Base-by-base conservation (phyloP, 1,140 invertebrate species). In the Bombus vancouverensis region DNA sequence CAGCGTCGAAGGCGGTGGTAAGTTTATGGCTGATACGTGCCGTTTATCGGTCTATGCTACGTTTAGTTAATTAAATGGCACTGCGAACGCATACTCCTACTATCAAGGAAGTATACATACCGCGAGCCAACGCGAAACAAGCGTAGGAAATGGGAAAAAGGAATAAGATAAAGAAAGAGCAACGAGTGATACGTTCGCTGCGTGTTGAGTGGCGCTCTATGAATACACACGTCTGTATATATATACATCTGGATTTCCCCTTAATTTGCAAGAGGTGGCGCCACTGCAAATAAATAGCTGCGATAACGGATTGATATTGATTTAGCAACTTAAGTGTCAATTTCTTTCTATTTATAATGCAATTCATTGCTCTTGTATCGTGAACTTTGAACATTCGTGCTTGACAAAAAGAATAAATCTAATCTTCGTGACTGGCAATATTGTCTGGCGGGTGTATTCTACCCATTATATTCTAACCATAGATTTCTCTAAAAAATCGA, bases 41-140 rank as follows among this genome's bases (percentile, higher is more conserved):
- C 81, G 79, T 93, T 93, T 93, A 93, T 93, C 89, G 89, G 66
- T 87, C 73, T 87, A 87, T 88, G 89, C 86, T 83, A 77, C 87
- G 79, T 92, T 91, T 91, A 91, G 87, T 93, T 94, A 94, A 92
- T 93, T 93, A 92, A 93, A 93, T 88, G 90, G 83, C 88, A 44
- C 53, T 34, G 66, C 39, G 25, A 70, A 47, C 28, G 47, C 65
- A 9, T 32, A 57, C 10, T 53, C 57, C 62, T 25, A 66, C 71
- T 57, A 28, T 25, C 77, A 12, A 39, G 47, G 4, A 53, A 71
- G 25, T 39, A 25, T 18, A 37, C 32, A 28, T 15, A 28, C 3
- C 22, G 37, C 65, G 28, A 12, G n/a, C 9, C 18, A 57, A 83
- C 28, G 34, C 28, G 47, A 28, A 79, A 71, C 34, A 32, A 37